A percentile compares a stretch with the other conserved stretches of the same genome.
These are phyloP conservation scores for Passer montanus DNA, from an alignment of 2,113 vertebrate genomes.

Conservation along the genomic window DNA sequence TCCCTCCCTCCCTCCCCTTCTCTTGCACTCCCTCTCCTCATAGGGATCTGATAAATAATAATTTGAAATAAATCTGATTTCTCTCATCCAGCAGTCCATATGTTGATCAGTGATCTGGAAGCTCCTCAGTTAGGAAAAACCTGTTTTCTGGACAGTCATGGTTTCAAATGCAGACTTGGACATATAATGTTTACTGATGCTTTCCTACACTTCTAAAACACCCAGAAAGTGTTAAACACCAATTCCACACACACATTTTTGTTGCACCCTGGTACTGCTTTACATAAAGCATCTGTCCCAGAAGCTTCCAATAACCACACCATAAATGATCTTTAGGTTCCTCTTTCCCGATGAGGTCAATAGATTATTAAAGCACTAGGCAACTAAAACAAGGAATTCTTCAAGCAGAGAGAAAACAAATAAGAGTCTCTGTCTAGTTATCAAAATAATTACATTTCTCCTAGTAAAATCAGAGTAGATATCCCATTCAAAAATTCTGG, in stretches of 20 bases:
- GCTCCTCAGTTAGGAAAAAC: background rate
- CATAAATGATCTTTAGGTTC: background rate
- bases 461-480: background rate
- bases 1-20: background rate
- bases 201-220: background rate
- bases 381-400: background rate
- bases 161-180: background rate
- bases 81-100: background rate
- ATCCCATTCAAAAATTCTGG: background rate
- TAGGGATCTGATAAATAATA: background rate
- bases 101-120: background rate
- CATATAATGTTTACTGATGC: background rate
- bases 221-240: background rate
- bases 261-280: background rate
- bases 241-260: fast-evolving
- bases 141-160: background rate
- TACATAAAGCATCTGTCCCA: background rate
- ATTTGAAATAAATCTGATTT: background rate
- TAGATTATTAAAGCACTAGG: background rate
- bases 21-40: background rate
- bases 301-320: background rate
- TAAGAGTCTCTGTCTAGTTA: background rate
- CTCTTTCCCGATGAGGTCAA: background rate
- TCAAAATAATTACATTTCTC: background rate
- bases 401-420: background rate